Conservation (phyloP, 2,113 vertebrate genomes). For the Amia ocellicauda region DNA sequence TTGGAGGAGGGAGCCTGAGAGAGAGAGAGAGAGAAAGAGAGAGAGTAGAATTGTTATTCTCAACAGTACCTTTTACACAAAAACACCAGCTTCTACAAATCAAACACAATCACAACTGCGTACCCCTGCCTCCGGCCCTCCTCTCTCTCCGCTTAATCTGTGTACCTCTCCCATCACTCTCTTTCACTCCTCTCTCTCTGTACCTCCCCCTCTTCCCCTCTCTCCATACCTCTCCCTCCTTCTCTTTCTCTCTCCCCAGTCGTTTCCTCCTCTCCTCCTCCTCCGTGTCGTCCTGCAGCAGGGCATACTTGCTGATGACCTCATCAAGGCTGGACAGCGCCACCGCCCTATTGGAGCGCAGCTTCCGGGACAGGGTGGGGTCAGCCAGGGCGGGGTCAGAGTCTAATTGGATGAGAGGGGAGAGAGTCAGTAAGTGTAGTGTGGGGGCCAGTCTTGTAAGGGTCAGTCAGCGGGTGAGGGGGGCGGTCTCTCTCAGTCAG, state of each 20-base stretch:
- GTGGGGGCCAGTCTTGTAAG: background rate
- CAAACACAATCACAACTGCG: background rate
- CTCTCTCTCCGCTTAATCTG: too few species aligned
- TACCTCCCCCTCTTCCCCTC: constrained; percentile 1
- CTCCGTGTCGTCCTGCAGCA: constrained; percentile 71
- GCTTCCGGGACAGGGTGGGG: constrained; percentile 49
- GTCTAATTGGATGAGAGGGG: constrained; percentile 31
- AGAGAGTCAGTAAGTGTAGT: background rate
- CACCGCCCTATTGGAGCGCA: constrained; percentile 69
- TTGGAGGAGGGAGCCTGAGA: background rate
- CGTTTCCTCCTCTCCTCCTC: constrained; percentile 62
- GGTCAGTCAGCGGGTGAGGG: background rate
- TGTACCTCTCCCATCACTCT: too few species aligned
- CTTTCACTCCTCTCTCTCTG: background rate
- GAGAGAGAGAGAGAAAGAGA: background rate
- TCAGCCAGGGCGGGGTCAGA: constrained; percentile 74
- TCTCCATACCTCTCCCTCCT: constrained; percentile 50
- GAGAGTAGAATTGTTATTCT: background rate
- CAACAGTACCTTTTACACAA: background rate
- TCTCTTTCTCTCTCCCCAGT: constrained; percentile 42
- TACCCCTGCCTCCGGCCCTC: background rate
- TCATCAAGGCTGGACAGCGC: constrained; percentile 70
- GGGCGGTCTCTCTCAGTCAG: too few species aligned
- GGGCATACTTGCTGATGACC: constrained; percentile 72
- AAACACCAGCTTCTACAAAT: too few species aligned